Evolutionary conservation across 2,113 vertebrate genomes (phyloP), one percentile per base, ranked within the genome.

Genomic region (Maccullochella peelii): DNA sequence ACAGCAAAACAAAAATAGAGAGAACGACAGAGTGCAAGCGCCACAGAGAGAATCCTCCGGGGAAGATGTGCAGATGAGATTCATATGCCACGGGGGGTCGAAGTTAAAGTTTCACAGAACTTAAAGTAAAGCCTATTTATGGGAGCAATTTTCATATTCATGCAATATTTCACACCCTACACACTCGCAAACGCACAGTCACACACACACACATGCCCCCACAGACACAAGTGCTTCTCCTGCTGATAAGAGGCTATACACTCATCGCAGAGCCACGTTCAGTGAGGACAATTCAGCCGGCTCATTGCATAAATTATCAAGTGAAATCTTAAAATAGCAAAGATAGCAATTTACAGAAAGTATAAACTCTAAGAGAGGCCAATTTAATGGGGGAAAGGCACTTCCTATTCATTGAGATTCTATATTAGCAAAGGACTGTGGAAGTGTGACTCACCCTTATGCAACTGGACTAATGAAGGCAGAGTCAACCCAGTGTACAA

Each of bases 101-200:
- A 84, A 86, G 88, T 90, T 87, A 89, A 92, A 93, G 77, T 89
- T 90, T 80, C 82, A 88, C 78, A 90, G 67, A 92, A 90, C 82
- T 89, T 91, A 79, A 91, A 92, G 85, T 81, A 74, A 92, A 88
- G 89, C 78, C 90, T 89, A 89, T 92, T 92, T 90, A 89, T 88
- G 86, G 92, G 72, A 87, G 67, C 77, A 86, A 82, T 89, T 87
- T 91, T 93, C 87, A 91, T 93, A 89, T 92, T 88, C 87, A 91
- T 93, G 84, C 62, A 86, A 80, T 84, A 88, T 89, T 89, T 91
- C 86, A 83, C 83, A 82, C 63, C 65, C 38, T 38, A 61, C 55
- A 77, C 54, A 58, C 76, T 61, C 74, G 59, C 62, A 82, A n/a
- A 62, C 25, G 25, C 62, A 78, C 50, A 69, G 36, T 58, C 54